These are phyloP conservation scores for Hycleus cichorii DNA, from an alignment of 1,140 invertebrate genomes.

Conservation along the genomic window DNA sequence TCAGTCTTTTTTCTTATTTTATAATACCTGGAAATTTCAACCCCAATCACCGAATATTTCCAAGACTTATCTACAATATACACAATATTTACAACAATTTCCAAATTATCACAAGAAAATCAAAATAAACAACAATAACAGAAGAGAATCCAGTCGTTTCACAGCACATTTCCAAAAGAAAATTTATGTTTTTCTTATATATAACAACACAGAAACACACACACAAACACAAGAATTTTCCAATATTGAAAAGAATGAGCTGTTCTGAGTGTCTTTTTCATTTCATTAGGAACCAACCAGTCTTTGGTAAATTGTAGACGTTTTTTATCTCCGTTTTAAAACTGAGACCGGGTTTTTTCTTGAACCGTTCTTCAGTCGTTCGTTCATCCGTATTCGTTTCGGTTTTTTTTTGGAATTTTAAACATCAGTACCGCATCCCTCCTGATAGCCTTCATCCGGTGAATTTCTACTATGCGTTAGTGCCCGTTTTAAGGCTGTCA, in stretches of 20 bases:
- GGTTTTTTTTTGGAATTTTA: constrained; percentile 42
- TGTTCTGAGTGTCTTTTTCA: neutral
- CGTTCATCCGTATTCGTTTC: neutral
- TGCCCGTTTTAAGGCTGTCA: constrained; percentile 70
- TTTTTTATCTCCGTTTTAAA: neutral
- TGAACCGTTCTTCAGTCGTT: no score
- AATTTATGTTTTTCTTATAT: constrained; percentile 1
- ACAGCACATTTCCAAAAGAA: constrained; percentile 24
- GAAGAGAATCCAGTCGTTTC: constrained; percentile 4
- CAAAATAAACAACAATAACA: no score
- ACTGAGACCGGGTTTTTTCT: no score
- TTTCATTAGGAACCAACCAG: constrained; percentile 28
- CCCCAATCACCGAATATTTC: constrained; percentile 6
- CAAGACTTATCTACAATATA: constrained; percentile 20
- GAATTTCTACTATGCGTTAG: constrained; percentile 72
- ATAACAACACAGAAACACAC: constrained; percentile 12
- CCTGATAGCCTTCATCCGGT: constrained; percentile 84
- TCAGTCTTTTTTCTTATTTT: constrained; percentile 31
- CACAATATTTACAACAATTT: constrained; percentile 22
- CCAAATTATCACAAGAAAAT: no score
- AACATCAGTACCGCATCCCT: constrained; percentile 85
- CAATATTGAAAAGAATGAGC: neutral
- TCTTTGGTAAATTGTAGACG: constrained; percentile 28
- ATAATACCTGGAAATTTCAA: constrained; percentile 11
- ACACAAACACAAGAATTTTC: neutral